Evolutionary conservation across 2,888 invertebrate genomes (phyloP).

Genomic region (Cephus nigrinus): DNA sequence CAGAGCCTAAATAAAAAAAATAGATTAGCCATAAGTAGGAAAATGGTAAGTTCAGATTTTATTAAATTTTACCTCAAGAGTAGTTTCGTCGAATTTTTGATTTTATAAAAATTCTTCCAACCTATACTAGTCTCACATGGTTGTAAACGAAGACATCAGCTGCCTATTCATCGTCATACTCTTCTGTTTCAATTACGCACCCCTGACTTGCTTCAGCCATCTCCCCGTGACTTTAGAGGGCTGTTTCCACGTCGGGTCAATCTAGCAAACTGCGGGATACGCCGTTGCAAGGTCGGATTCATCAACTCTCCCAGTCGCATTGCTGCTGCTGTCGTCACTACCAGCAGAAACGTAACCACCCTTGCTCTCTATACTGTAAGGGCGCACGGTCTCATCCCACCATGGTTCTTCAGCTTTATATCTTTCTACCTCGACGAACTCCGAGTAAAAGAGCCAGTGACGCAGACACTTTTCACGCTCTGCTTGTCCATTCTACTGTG

Average conservation of each 20-base stretch:
- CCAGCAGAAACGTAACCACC: background rate
- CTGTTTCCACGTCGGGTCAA: constrained; percentile 9
- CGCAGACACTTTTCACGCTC: constrained; percentile 15
- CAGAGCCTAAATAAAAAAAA: background rate
- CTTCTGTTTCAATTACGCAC: constrained; percentile 37
- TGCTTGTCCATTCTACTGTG: background rate
- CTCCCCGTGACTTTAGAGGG: constrained; percentile 26
- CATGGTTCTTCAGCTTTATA: constrained; percentile 16
- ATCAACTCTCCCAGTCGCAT: constrained; percentile 8
- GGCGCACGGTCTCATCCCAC: background rate
- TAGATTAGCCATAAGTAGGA: background rate
- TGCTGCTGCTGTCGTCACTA: background rate
- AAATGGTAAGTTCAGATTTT: background rate
- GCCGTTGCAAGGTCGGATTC: constrained; percentile 13
- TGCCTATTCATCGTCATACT: constrained; percentile 30
- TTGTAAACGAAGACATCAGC: constrained; percentile 33
- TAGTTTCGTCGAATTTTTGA: background rate
- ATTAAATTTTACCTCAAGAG: background rate
- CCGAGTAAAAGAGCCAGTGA: constrained; percentile 21
- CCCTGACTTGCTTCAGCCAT: constrained; percentile 24
- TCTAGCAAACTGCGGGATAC: constrained; percentile 8
- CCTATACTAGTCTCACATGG: constrained; percentile 22
- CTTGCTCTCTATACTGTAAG: constrained; percentile 2
- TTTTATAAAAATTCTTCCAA: background rate
- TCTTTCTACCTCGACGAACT: constrained; percentile 24